Conservation (phyloP, 2,797 vertebrate genomes). For the Macropus fuliginosus region DNA sequence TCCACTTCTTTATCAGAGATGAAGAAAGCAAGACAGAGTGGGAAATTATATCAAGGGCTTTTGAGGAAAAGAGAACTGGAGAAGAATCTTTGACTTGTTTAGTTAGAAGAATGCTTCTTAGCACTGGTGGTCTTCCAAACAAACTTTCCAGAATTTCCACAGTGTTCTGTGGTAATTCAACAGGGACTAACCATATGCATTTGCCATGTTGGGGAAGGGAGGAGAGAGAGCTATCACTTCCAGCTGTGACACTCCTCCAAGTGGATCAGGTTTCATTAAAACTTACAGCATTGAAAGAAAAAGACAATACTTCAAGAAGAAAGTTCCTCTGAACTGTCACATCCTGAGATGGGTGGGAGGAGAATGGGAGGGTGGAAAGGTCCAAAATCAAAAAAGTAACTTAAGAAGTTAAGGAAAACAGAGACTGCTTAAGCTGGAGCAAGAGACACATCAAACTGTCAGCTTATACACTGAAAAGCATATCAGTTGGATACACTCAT, state of each 20-base stretch:
- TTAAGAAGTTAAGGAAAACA: conserved; percentile 9
- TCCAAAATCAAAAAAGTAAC: neutral
- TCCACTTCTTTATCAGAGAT: neutral
- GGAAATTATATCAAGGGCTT: neutral
- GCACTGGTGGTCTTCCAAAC: neutral
- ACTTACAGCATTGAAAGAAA: neutral
- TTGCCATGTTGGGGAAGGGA: neutral
- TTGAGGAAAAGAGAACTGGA: neutral
- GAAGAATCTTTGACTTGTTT: neutral
- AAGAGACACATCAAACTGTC: neutral
- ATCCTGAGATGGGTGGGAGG: neutral
- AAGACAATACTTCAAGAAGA: neutral
- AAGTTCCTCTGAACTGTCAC: neutral
- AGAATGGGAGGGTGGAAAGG: neutral
- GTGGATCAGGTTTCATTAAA: neutral
- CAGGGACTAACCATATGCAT: neutral
- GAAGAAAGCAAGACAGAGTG: neutral
- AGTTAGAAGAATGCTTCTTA: neutral
- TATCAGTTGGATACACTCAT: neutral
- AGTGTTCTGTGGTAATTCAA: neutral
- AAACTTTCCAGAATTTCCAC: neutral
- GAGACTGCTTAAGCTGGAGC: neutral
- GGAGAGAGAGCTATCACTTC: neutral
- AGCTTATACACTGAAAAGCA: neutral
- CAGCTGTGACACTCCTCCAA: neutral